These are phyloP conservation scores for Panthera tigris DNA, from an alignment of 2,113 vertebrate species.

Conservation along the genomic window DNA sequence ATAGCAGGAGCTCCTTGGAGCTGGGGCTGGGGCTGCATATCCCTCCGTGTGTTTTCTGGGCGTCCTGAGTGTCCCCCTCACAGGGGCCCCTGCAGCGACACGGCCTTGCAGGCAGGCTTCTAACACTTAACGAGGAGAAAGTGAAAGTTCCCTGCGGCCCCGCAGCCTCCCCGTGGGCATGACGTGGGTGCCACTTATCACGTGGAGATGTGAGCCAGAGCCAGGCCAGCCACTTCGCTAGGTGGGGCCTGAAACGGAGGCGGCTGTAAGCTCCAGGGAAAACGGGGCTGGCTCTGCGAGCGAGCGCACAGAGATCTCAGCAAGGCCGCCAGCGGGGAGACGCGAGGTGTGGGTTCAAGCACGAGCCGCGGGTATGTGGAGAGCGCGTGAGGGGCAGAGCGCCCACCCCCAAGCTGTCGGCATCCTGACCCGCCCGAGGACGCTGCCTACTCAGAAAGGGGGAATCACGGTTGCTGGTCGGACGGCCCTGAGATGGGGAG, in stretches of 20 bases:
- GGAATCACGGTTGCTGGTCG: neutral
- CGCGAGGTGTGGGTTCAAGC: neutral
- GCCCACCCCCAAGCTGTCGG: neutral
- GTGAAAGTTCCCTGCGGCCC: neutral
- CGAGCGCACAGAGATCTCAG: neutral
- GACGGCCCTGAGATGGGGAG: neutral
- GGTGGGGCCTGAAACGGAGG: neutral
- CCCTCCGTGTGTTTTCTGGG: neutral
- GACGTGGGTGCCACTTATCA: neutral
- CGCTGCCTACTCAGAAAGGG: neutral
- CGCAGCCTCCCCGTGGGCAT: neutral
- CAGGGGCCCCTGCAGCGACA: neutral
- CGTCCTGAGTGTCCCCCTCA: neutral
- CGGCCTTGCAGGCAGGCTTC: neutral
- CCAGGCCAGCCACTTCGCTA: neutral
- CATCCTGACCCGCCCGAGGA: neutral
- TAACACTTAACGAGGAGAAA: too few species aligned
- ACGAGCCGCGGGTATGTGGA: neutral
- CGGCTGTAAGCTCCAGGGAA: neutral
- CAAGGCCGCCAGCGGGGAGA: fast-evolving
- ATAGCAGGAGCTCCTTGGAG: neutral
- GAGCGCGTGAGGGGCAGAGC: neutral
- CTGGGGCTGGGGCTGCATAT: neutral
- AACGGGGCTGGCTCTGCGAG: neutral
- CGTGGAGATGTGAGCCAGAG: neutral